Conservation (phyloP, 2,797 vertebrate genomes). For the Platalea minor region DNA sequence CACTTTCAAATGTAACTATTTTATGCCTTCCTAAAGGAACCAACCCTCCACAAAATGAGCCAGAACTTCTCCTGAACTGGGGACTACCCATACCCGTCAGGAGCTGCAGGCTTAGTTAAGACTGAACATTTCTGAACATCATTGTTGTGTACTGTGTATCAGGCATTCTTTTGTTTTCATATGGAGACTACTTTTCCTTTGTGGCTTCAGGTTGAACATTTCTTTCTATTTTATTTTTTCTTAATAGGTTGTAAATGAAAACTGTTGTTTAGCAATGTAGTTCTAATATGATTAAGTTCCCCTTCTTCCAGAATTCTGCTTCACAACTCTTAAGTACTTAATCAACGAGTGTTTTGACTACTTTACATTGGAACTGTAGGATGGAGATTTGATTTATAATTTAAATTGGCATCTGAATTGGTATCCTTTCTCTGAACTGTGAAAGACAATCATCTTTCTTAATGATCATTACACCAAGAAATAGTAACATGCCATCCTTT, state of each 20-base stretch:
- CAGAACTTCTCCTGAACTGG: not conserved
- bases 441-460: slow-evolving; percentile 54
- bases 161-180: not conserved
- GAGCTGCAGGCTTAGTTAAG: not conserved
- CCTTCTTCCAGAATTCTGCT: slow-evolving; percentile 46
- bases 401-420: slow-evolving; percentile 48
- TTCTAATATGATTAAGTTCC: slow-evolving; percentile 41
- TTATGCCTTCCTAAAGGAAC: not conserved
- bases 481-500: not conserved
- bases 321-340: slow-evolving; percentile 41
- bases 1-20: not conserved
- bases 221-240: not conserved
- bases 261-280: slow-evolving; percentile 36
- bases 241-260: slow-evolving; percentile 37
- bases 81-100: not conserved
- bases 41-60: not conserved
- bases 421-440: slow-evolving; percentile 50
- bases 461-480: slow-evolving; percentile 20
- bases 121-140: not conserved
- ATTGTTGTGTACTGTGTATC: not conserved
- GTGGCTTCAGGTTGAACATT: not conserved
- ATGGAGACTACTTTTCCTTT: not conserved
- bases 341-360: slow-evolving; percentile 59
- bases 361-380: slow-evolving; percentile 34
- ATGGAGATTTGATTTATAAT: slow-evolving; percentile 57